Evolutionary conservation across 2,888 invertebrate genomes (phyloP).

Genomic region (Leucozona laternaria): DNA sequence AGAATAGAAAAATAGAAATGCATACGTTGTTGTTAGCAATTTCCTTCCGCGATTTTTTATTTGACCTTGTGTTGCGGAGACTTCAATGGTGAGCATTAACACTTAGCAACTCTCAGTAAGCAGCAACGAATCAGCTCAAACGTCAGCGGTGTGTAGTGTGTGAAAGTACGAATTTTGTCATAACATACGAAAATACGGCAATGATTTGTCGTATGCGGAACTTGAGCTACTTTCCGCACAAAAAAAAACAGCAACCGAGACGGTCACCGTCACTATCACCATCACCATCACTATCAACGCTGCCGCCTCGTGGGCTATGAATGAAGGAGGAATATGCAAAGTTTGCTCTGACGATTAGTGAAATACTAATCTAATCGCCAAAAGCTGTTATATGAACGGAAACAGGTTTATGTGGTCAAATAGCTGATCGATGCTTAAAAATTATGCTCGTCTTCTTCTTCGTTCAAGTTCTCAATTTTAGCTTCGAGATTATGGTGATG

Average conservation of each 20-base stretch:
- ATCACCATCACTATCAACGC: not conserved
- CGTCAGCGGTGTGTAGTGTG: conserved; percentile 26
- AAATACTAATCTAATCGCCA: conserved; percentile 69
- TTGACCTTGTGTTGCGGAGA: conserved; percentile 57
- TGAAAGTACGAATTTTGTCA: conserved; percentile 56
- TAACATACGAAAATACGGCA: conserved; percentile 63
- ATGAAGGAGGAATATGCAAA: conserved; percentile 42
- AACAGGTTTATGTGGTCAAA: conserved; percentile 54
- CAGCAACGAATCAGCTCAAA: not conserved
- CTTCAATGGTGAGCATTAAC: conserved; percentile 12
- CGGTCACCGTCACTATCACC: not conserved
- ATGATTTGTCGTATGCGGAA: conserved; percentile 59
- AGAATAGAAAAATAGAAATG: conserved; percentile 53
- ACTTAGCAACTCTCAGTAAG: not conserved
- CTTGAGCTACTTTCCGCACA: conserved; percentile 58
- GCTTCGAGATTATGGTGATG: not conserved
- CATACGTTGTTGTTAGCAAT: conserved; percentile 21
- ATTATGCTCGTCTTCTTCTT: conserved; percentile 46
- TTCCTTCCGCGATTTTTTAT: conserved; percentile 69
- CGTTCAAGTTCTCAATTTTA: conserved; percentile 5
- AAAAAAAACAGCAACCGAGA: conserved; percentile 12
- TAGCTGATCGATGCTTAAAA: not conserved
- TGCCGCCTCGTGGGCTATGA: conserved; percentile 24
- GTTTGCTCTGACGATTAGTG: conserved; percentile 62
- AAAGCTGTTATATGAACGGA: conserved; percentile 65